phyloP scores from a whole-genome alignment of 1,140 invertebrate species.

The Drosophila fuyamai region DNA sequence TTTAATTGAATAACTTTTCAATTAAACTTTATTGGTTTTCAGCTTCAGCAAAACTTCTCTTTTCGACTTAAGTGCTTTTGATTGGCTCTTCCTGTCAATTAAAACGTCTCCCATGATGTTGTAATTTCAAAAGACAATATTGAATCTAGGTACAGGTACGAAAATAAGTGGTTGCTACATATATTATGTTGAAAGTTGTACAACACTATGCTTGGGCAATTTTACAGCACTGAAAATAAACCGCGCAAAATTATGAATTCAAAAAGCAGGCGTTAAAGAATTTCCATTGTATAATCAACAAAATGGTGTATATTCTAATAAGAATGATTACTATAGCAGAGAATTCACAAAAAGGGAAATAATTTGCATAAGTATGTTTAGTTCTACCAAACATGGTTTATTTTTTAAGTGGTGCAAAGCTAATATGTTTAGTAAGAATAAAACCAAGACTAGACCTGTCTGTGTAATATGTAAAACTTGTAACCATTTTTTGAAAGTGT shows the following conservation, averaged over 20 bases:
- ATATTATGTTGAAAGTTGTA: not conserved
- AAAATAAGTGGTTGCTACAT: not conserved
- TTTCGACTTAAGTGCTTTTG: not conserved
- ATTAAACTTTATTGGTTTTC: no score
- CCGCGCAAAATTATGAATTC: conserved; percentile 14
- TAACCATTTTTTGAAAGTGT: not conserved
- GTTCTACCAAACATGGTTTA: no score
- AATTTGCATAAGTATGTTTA: no score
- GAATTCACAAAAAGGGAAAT: no score
- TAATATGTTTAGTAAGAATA: no score
- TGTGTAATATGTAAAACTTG: not conserved
- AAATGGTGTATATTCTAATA: no score
- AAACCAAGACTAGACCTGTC: no score
- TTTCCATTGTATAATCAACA: not conserved
- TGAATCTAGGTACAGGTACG: not conserved
- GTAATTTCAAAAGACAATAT: not conserved
- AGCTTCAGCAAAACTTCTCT: no score
- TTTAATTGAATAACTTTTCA: no score
- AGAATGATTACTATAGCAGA: no score
- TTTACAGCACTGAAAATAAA: not conserved
- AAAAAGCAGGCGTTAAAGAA: conserved; percentile 24
- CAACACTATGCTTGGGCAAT: not conserved
- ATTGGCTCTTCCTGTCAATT: not conserved
- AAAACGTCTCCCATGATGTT: not conserved
- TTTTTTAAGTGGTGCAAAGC: no score